Evolutionary conservation across 1,140 invertebrate genomes (phyloP).

Genomic region (Palaemon carinicauda): DNA sequence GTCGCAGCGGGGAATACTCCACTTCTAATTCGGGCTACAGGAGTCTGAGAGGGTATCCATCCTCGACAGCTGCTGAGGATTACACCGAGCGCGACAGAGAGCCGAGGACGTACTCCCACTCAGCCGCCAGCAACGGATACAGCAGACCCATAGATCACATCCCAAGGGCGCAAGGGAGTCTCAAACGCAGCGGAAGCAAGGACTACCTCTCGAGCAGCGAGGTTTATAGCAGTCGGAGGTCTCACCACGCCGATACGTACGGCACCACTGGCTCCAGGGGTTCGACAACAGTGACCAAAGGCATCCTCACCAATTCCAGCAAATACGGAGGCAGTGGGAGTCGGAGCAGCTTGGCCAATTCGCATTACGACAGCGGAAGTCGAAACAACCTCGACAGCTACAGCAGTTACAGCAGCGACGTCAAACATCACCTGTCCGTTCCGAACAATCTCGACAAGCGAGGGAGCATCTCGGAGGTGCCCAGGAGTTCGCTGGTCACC

Average conservation of each 20-base stretch:
- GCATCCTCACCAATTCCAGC: constrained; percentile 32
- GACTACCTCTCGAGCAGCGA: neutral
- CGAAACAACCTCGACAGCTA: constrained; percentile 7
- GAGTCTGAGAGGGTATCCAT: no score
- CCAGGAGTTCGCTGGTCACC: neutral
- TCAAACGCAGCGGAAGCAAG: neutral
- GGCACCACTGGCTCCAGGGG: neutral
- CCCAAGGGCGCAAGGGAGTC: neutral
- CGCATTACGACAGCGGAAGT: neutral
- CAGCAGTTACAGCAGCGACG: neutral
- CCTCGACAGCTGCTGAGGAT: no score
- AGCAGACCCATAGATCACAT: neutral
- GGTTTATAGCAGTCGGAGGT: neutral
- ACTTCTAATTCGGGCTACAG: no score
- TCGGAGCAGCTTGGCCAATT: neutral
- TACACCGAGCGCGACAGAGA: no score
- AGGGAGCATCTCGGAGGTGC: neutral
- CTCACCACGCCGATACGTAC: neutral
- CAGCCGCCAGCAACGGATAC: neutral
- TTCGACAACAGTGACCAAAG: neutral
- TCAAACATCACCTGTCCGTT: neutral
- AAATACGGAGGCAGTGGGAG: constrained; percentile 17
- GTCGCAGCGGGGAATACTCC: neutral
- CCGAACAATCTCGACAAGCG: neutral
- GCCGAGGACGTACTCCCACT: neutral